Conservation (phyloP, 2,797 vertebrate genomes). For the Scarus forsteni region DNA sequence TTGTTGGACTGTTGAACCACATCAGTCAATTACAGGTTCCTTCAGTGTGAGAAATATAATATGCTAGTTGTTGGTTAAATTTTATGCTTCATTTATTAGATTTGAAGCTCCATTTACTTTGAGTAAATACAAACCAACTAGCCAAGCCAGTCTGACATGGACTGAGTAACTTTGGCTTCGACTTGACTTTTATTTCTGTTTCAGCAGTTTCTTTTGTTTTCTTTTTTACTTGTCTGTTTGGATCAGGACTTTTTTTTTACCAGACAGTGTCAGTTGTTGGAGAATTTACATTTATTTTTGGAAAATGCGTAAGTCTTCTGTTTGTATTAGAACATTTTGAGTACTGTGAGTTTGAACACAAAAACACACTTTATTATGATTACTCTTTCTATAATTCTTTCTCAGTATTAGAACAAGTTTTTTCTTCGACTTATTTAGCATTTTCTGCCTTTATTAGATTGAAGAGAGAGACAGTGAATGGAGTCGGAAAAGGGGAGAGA, state of each 20-base stretch:
- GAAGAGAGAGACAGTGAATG: too few relatives aligned
- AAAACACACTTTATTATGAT: too few relatives aligned
- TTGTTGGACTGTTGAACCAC: neutral
- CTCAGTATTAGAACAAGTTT: too few relatives aligned
- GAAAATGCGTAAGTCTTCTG: too few relatives aligned
- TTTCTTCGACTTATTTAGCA: too few relatives aligned
- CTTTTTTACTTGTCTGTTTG: neutral
- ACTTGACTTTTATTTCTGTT: neutral
- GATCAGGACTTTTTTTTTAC: neutral
- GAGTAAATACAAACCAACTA: neutral
- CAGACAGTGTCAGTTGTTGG: too few relatives aligned
- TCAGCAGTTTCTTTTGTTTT: neutral
- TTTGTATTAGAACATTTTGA: too few relatives aligned
- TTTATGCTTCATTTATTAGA: conserved; percentile 15
- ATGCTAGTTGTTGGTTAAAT: neutral
- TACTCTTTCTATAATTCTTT: too few relatives aligned
- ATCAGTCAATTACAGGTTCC: conserved; percentile 10
- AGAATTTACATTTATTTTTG: neutral
- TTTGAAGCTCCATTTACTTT: conserved; percentile 19
- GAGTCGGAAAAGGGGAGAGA: too few relatives aligned
- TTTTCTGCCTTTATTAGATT: too few relatives aligned
- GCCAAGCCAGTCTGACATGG: neutral
- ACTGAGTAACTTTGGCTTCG: neutral
- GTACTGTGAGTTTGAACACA: too few relatives aligned
- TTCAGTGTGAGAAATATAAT: neutral